These are phyloP conservation scores for Neogale vison DNA, from an alignment of 2,113 vertebrate species.

Conservation along the genomic window DNA sequence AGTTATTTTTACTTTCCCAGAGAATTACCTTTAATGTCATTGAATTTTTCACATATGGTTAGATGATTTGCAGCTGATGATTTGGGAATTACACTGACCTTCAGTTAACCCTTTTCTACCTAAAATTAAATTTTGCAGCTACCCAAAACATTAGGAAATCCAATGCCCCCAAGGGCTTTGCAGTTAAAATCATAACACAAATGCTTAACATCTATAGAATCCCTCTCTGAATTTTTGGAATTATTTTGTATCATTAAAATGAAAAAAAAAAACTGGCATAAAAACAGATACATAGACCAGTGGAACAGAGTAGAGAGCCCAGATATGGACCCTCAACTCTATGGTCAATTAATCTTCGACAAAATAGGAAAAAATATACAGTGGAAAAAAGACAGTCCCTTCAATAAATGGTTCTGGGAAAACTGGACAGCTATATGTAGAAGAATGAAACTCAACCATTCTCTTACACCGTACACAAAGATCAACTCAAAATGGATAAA, in stretches of 20 bases:
- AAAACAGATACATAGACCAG: too few relatives aligned
- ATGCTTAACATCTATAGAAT: neutral
- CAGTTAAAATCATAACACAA: slow-evolving; percentile 40
- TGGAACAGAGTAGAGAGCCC: too few relatives aligned
- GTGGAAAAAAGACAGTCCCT: too few relatives aligned
- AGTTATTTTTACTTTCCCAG: slow-evolving; percentile 47
- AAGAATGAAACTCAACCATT: too few relatives aligned
- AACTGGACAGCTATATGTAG: too few relatives aligned
- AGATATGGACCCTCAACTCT: too few relatives aligned
- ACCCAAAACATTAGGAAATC: slow-evolving; percentile 28
- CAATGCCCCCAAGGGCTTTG: slow-evolving; percentile 1
- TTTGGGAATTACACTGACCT: neutral
- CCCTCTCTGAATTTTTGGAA: neutral
- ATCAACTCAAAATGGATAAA: too few relatives aligned
- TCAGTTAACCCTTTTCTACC: slow-evolving; percentile 55
- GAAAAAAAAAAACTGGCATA: neutral
- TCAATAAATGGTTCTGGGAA: too few relatives aligned
- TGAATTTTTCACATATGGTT: slow-evolving; percentile 38
- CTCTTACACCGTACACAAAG: too few relatives aligned
- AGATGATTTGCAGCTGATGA: slow-evolving; percentile 27
- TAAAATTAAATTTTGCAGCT: slow-evolving; percentile 58
- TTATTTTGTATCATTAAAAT: slow-evolving; percentile 31
- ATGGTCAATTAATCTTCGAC: too few relatives aligned
- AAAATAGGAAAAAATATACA: too few relatives aligned
- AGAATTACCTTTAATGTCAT: slow-evolving; percentile 30